These are phyloP conservation scores for Sepiola atlantica DNA, from an alignment of 2,888 invertebrate species.

Conservation along the genomic window DNA sequence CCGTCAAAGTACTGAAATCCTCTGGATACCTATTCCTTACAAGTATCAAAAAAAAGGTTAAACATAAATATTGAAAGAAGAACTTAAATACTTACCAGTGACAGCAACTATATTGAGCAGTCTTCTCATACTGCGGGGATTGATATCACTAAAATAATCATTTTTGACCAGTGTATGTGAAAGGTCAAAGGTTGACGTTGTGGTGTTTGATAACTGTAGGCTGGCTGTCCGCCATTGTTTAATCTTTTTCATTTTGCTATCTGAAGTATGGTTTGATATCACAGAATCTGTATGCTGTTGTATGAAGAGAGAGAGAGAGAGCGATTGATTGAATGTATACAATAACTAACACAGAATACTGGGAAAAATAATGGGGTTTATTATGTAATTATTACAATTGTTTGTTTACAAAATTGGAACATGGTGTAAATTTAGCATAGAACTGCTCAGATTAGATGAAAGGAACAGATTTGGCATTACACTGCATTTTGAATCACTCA, in stretches of 20 bases:
- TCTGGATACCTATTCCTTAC: no score
- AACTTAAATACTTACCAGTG: constrained; percentile 80
- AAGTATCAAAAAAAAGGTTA: no score
- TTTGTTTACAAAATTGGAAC: no score
- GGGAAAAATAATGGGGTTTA: no score
- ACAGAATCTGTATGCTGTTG: constrained; percentile 64
- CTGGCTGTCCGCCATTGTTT: constrained; percentile 52
- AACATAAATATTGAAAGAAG: no score
- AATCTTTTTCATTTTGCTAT: constrained; percentile 51
- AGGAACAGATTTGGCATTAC: no score
- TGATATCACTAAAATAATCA: constrained; percentile 99
- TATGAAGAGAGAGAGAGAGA: background rate
- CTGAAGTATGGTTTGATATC: constrained; percentile 56
- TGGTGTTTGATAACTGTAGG: constrained; percentile 49
- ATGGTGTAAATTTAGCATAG: no score
- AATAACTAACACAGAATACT: no score
- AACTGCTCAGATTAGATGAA: no score
- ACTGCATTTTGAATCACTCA: no score
- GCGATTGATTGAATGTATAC: background rate
- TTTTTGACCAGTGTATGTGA: constrained; percentile 84
- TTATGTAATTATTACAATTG: no score
- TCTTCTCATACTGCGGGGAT: constrained; percentile 95
- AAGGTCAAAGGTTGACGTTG: constrained; percentile 69
- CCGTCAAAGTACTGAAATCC: no score
- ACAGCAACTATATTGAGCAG: constrained; percentile 98